Conservation (phyloP, 2,888 invertebrate genomes). For the Dione juno region DNA sequence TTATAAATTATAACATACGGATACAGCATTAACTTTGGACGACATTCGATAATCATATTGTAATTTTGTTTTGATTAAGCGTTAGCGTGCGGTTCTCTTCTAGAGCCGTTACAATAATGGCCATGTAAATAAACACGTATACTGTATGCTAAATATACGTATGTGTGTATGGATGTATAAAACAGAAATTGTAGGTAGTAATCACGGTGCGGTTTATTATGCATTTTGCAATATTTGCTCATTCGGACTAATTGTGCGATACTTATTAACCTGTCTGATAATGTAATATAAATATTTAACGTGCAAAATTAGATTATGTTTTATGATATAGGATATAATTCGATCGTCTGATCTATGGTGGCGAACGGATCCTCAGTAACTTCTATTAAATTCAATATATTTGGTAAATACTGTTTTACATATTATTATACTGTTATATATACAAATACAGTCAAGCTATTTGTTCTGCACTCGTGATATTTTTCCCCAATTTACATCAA, state of each 20-base stretch:
- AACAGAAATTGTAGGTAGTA: constrained; percentile 28
- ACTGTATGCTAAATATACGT: neutral
- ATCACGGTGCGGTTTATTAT: constrained; percentile 32
- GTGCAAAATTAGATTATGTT: constrained; percentile 10
- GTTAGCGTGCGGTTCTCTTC: constrained; percentile 30
- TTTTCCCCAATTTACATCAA: too few species aligned
- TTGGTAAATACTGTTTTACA: too few species aligned
- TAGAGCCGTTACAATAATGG: constrained; percentile 1
- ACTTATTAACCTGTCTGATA: constrained; percentile 34
- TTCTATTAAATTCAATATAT: too few species aligned
- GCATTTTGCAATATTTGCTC: constrained; percentile 38
- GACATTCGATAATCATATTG: constrained; percentile 27
- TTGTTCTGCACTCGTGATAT: too few species aligned
- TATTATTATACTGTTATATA: too few species aligned
- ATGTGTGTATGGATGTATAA: constrained; percentile 1
- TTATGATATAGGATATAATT: constrained; percentile 14
- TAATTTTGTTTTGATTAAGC: constrained; percentile 36
- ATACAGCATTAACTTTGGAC: neutral
- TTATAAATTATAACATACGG: neutral
- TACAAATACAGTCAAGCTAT: too few species aligned
- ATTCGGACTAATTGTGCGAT: constrained; percentile 19
- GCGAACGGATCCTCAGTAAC: too few species aligned
- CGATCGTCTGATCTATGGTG: too few species aligned
- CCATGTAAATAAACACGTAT: constrained; percentile 12
- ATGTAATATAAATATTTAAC: constrained; percentile 30